Conservation (phyloP, 2,888 invertebrate species). For the Tridacna gigas region DNA sequence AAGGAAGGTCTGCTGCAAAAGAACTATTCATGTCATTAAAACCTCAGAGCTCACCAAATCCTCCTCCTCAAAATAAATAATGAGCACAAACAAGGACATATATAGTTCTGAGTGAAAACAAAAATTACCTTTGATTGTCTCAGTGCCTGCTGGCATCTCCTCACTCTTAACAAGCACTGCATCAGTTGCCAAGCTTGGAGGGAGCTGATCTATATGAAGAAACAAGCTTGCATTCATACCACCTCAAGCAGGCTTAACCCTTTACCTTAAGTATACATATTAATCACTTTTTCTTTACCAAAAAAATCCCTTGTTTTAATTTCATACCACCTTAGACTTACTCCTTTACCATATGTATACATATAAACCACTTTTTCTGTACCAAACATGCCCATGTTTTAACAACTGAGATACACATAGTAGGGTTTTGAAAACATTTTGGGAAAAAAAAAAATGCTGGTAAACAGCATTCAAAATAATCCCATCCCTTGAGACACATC, state of each 20-base stretch:
- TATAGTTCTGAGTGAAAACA: background rate
- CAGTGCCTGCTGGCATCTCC: conserved; percentile 88
- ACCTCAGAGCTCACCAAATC: background rate
- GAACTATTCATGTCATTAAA: too few relatives aligned
- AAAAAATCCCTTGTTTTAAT: background rate
- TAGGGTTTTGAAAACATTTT: too few relatives aligned
- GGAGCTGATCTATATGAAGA: conserved; percentile 18
- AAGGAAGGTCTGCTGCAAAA: too few relatives aligned
- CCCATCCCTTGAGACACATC: too few relatives aligned
- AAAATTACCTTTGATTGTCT: conserved; percentile 85
- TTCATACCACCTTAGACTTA: background rate
- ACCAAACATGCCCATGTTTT: too few relatives aligned
- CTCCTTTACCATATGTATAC: too few relatives aligned
- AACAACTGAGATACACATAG: too few relatives aligned
- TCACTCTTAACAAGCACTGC: conserved; percentile 91
- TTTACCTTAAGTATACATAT: background rate
- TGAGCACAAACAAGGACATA: background rate
- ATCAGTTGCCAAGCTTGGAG: conserved; percentile 87
- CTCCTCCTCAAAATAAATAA: background rate
- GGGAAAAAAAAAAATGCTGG: too few relatives aligned
- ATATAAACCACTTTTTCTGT: too few relatives aligned
- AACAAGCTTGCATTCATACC: too few relatives aligned
- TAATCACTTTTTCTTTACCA: background rate
- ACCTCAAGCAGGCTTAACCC: background rate
- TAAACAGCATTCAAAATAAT: too few relatives aligned